Percentiles rank a stretch among this genome's conserved stretches.
Conservation (phyloP, 2,797 vertebrate genomes). For the Zonotrichia albicollis region DNA sequence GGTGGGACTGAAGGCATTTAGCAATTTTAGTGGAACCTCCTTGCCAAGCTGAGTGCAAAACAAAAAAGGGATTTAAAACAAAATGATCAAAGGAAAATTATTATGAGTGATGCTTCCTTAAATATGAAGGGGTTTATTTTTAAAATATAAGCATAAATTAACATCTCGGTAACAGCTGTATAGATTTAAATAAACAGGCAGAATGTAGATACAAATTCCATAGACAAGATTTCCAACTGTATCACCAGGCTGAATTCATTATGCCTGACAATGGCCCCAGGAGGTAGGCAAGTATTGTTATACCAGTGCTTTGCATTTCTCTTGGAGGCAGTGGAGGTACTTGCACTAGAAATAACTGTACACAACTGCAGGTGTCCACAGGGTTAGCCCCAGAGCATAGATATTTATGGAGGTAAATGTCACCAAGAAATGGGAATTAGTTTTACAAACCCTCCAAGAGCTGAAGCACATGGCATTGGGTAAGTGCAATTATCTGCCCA, state of each 20-base stretch:
- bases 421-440: neutral
- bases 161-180: neutral
- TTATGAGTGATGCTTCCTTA: neutral
- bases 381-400: neutral
- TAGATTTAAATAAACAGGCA: neutral
- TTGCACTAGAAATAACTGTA: neutral
- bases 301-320: neutral
- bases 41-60: neutral
- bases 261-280: neutral
- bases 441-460: neutral
- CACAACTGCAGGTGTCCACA: neutral
- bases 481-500: neutral
- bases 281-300: slow-evolving; percentile 8
- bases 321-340: neutral
- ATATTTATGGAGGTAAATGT: neutral
- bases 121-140: neutral
- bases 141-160: neutral
- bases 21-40: neutral
- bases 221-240: neutral
- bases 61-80: neutral
- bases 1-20: neutral
- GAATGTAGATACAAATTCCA: neutral
- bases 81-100: neutral
- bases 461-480: neutral
- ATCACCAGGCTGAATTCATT: neutral